phyloP scores from a whole-genome alignment of 2,888 invertebrate species.

The Tachina fera region DNA sequence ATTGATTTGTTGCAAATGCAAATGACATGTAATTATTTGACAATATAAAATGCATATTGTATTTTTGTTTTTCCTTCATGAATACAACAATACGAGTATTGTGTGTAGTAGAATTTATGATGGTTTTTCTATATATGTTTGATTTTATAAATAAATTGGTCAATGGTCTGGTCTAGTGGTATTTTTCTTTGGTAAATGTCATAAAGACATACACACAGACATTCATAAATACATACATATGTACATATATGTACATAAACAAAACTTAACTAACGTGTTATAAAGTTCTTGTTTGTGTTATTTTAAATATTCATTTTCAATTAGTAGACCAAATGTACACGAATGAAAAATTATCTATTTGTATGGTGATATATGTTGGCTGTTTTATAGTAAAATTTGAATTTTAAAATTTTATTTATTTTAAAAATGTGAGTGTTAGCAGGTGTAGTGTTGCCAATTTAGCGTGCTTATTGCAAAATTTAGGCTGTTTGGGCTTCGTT shows the following conservation, averaged over 20 bases:
- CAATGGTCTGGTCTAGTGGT: slow-evolving; percentile 17
- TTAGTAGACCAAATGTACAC: slow-evolving; percentile 32
- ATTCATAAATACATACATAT: too few species aligned
- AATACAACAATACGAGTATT: not conserved
- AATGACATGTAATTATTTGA: slow-evolving; percentile 59
- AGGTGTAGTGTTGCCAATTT: not conserved
- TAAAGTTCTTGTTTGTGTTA: slow-evolving; percentile 52
- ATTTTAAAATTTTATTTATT: not conserved
- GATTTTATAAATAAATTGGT: slow-evolving; percentile 21
- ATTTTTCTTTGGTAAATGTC: slow-evolving; percentile 30
- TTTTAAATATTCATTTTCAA: slow-evolving; percentile 69
- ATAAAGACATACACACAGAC: too few species aligned
- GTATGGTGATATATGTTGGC: slow-evolving; percentile 26
- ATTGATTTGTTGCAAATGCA: slow-evolving; percentile 70
- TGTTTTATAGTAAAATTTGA: not conserved
- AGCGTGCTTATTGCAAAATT: too few species aligned
- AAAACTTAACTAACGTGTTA: slow-evolving; percentile 17
- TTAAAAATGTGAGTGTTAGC: not conserved
- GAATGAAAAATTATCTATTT: slow-evolving; percentile 13
- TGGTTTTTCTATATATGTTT: not conserved
- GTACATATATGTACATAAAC: too few species aligned
- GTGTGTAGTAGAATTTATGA: not conserved
- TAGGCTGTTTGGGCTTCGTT: too few species aligned
- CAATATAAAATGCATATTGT: slow-evolving; percentile 41
- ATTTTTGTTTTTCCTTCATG: slow-evolving; percentile 2